These are phyloP conservation scores for Periophthalmodon schlosseri DNA, from an alignment of 2,113 vertebrate genomes.

Conservation along the genomic window DNA sequence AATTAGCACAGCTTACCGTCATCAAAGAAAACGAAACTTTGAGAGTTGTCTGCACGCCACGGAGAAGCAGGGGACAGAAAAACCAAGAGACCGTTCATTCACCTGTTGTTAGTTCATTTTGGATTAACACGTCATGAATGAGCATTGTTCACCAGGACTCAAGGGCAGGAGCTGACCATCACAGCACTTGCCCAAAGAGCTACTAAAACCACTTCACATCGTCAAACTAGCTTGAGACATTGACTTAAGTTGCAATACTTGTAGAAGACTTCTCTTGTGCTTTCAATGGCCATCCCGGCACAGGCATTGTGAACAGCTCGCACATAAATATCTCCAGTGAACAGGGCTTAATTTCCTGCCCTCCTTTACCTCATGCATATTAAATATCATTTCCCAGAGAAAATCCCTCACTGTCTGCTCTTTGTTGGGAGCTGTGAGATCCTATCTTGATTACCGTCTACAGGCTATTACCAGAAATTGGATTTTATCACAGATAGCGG, in stretches of 20 bases:
- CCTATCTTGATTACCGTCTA: slow-evolving; percentile 63
- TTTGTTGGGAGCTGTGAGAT: slow-evolving; percentile 45
- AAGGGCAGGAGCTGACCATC: slow-evolving; percentile 8
- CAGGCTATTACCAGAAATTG: slow-evolving; percentile 62
- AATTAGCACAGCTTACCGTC: slow-evolving; percentile 75
- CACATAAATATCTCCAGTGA: slow-evolving; percentile 53
- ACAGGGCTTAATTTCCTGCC: slow-evolving; percentile 72
- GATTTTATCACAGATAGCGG: slow-evolving; percentile 60
- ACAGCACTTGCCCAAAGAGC: background rate
- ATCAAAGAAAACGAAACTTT: slow-evolving; percentile 79
- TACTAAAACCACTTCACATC: background rate
- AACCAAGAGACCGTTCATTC: slow-evolving; percentile 48
- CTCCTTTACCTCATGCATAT: slow-evolving; percentile 69
- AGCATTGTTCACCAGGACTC: background rate
- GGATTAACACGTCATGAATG: background rate
- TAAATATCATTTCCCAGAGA: slow-evolving; percentile 69
- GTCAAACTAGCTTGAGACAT: background rate
- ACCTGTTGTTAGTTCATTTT: slow-evolving; percentile 30
- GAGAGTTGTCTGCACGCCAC: slow-evolving; percentile 70
- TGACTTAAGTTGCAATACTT: background rate
- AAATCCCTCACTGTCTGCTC: slow-evolving; percentile 63
- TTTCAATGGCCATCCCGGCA: background rate
- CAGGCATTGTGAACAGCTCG: slow-evolving; percentile 32
- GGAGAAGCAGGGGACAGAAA: slow-evolving; percentile 37
- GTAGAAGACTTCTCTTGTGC: background rate